Base-by-base conservation (phyloP, 2,797 vertebrate genomes). In the Aplochiton taeniatus region DNA sequence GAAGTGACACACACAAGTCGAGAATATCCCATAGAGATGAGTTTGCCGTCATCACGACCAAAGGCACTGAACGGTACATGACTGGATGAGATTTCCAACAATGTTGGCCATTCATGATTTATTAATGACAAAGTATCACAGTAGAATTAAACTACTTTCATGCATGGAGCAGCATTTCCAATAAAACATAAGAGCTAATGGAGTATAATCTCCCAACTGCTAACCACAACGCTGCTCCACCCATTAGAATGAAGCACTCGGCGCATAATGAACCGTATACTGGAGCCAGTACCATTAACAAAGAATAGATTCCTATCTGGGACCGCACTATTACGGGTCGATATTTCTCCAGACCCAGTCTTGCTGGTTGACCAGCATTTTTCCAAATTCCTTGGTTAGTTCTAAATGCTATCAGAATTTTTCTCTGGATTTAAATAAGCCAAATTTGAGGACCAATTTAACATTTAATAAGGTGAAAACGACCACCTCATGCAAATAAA, bases 161-260 rank as follows among this genome's bases (percentile, higher is more conserved):
- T 65, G 76, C 46, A 1, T 70, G 61, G 20, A 47, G n/a, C 61
- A 43, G 52, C 62, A 65, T 74, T 74, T 59, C 57, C 55, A 65
- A 79, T 74, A 70, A 70, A 74, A 78, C 72, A 73, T 41, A 63
- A 68, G 57, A 77, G 61, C 69, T 75, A 81, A 83, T 81, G 67
- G 68, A 68, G 76, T 55, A 72, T 71, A 69, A 85, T 81, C 63
- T 72, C 31, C 31, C 44, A 45, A 52, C 49, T 68, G 52, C 65
- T 68, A 65, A 67, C 45, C 18, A 18, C 45, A 61, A 50, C n/a
- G 49, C 18, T 11, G 52, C 48, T 52, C 1, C 16, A 41, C 11
- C 55, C 58, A 74, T 77, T 65, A 78, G 12, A 73, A 79, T 68
- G 50, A 68, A 73, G 61, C 73, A 71, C 62, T 68, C 49, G 8